A percentile compares a stretch with the other conserved stretches of the same genome.
Evolutionary conservation across 2,113 vertebrate genomes (phyloP).

Genomic region (Thalassarche chlororhynchos): DNA sequence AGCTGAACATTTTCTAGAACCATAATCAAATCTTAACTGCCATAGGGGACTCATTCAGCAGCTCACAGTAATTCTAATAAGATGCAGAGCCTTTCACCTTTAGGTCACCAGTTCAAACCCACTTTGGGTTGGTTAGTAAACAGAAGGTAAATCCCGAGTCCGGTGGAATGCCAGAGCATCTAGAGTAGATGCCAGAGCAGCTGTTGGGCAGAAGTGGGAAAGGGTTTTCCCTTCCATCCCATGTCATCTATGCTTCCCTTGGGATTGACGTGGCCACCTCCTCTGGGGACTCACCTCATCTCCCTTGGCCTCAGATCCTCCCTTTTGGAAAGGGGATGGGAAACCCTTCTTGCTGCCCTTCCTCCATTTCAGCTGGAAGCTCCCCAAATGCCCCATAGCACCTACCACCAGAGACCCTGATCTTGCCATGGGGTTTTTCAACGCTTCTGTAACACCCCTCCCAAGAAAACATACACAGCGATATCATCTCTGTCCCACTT

Average conservation of each 20-base stretch:
- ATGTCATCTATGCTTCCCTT: not conserved
- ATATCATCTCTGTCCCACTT: not conserved
- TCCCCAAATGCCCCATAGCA: not conserved
- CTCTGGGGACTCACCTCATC: not conserved
- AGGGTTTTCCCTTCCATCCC: not conserved
- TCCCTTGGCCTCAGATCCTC: not conserved
- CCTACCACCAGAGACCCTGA: not conserved
- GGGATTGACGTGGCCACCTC: not conserved
- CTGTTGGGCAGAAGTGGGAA: not conserved
- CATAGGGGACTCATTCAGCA: constrained; percentile 41
- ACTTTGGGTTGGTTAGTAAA: not conserved
- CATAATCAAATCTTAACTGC: constrained; percentile 62
- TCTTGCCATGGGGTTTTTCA: not conserved
- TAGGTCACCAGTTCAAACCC: constrained; percentile 60
- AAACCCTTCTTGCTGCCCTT: not conserved
- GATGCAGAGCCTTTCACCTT: constrained; percentile 60
- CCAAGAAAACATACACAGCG: not conserved
- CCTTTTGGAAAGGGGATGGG: not conserved
- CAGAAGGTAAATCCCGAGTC: not conserved
- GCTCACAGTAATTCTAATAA: constrained; percentile 58
- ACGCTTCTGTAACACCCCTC: not conserved
- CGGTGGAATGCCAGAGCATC: not conserved
- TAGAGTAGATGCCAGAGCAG: not conserved
- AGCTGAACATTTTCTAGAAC: constrained; percentile 54
- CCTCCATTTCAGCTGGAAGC: not conserved